Evolutionary conservation across 2,113 vertebrate species (phyloP), one percentile per base, ranked within the genome.

Genomic region (Eolophus roseicapilla): DNA sequence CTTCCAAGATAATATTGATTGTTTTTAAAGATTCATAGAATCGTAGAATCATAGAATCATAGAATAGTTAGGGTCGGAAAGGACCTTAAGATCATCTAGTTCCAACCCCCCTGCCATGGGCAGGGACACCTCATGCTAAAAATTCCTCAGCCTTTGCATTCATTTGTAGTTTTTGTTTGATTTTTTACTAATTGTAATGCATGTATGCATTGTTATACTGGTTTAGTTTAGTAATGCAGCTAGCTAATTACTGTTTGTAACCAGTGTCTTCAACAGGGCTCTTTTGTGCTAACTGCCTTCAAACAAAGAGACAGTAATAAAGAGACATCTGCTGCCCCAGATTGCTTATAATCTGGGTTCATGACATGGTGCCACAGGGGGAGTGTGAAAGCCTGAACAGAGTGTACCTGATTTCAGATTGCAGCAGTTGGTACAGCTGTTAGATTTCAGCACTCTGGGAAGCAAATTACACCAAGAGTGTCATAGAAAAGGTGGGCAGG

Each of bases 231-330:
- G 37, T 37, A 84, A 95, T 50, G 64, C 73, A 31, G 63, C 47
- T 67, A 50, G 64, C 31, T 96, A 95, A 97, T 95, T 88, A 55
- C 43, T 93, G 4, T 86, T 95, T 95, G 91, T 50, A 41, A 68
- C 62, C 52, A 39, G n/a, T 49, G 76, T 43, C 12, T 68, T 78
- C 49, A 60, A 43, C 29, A 19, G 77, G 41, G 55, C 82, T 88
- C 67, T 70, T 67, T 87, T 63, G 43, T 90, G 90, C 63, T 44
- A 77, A 41, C 3, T 4, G 82, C 67, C 75, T 67, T 78, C 88
- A 77, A 76, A 82, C 67, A 86, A 41, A 41, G 63, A 82, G 53
- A 92, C 75, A 81, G 57, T 16, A 82, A 52, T 76, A 49, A 37
- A 37, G 76, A 70, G 63, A 83, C 49, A 18, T 35, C 64, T 78